These are phyloP conservation scores for Ctenomys sociabilis DNA, from an alignment of 2,113 vertebrate species.

Conservation along the genomic window DNA sequence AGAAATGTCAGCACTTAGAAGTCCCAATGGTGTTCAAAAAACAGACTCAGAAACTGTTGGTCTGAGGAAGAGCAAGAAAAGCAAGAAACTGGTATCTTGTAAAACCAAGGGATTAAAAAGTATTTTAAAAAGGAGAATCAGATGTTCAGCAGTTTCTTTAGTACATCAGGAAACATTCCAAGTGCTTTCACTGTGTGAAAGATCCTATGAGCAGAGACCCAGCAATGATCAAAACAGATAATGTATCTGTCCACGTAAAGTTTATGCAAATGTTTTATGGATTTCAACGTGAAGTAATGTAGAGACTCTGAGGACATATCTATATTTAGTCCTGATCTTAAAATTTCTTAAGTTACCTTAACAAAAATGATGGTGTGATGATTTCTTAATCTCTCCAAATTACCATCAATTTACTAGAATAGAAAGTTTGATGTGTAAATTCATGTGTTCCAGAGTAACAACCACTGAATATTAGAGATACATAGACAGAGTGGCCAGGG, in stretches of 20 bases:
- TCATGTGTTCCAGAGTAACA: constrained; percentile 3
- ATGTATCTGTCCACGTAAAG: neutral
- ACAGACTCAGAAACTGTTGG: neutral
- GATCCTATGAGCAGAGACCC: neutral
- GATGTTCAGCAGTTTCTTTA: neutral
- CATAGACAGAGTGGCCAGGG: neutral
- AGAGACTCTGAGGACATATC: neutral
- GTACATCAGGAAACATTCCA: neutral
- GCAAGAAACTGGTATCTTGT: neutral
- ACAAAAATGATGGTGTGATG: neutral
- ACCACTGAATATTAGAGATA: neutral
- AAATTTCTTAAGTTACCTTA: constrained; percentile 37
- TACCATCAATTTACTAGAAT: neutral
- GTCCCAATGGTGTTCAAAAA: neutral
- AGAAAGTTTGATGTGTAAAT: neutral
- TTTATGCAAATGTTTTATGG: constrained; percentile 16
- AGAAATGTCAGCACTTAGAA: neutral
- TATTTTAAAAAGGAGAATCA: neutral
- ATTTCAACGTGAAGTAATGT: constrained; percentile 11
- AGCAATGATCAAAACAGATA: neutral
- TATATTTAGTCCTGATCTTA: neutral
- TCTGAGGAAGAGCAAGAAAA: neutral
- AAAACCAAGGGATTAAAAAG: neutral
- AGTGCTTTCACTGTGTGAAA: neutral
- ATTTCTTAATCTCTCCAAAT: neutral